Evolutionary conservation across 2,888 invertebrate species (phyloP).

Genomic region (Eupsilia transversa): DNA sequence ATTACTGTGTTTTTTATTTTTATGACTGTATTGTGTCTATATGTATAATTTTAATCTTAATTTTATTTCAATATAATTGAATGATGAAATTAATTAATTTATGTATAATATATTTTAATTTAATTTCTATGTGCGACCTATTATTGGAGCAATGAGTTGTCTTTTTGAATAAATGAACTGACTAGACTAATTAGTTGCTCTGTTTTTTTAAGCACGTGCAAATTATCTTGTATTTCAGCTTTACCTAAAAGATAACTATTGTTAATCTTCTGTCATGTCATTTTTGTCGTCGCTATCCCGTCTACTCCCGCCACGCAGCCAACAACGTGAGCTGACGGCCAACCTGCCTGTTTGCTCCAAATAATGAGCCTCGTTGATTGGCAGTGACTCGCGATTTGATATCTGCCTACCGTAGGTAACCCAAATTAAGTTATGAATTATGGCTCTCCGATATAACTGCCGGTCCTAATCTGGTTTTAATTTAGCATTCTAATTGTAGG

Average conservation of each 20-base stretch:
- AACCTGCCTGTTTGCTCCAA: conserved; percentile 32
- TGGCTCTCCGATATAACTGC: not conserved
- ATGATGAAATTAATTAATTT: too few species aligned
- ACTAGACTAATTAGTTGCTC: too few species aligned
- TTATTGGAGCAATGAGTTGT: too few species aligned
- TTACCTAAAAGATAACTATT: not conserved
- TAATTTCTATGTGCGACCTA: too few species aligned
- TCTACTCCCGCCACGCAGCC: conserved; percentile 3
- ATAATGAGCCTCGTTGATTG: conserved; percentile 51
- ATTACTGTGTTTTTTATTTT: too few species aligned
- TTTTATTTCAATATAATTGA: too few species aligned
- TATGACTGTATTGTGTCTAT: too few species aligned
- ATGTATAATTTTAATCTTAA: too few species aligned
- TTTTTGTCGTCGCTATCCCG: not conserved
- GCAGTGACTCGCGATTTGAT: conserved; percentile 42
- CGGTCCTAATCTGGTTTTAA: conserved; percentile 6
- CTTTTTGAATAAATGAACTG: too few species aligned
- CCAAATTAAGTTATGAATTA: conserved; percentile 3
- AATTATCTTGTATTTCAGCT: not conserved
- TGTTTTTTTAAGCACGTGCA: not conserved
- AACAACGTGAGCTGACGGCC: not conserved
- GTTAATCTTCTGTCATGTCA: not conserved
- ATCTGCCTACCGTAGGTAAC: conserved; percentile 9
- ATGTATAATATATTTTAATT: too few species aligned
- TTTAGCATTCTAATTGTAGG: conserved; percentile 3